These are phyloP conservation scores for Thalpophila matura DNA, from an alignment of 2,888 invertebrate species.

Conservation along the genomic window DNA sequence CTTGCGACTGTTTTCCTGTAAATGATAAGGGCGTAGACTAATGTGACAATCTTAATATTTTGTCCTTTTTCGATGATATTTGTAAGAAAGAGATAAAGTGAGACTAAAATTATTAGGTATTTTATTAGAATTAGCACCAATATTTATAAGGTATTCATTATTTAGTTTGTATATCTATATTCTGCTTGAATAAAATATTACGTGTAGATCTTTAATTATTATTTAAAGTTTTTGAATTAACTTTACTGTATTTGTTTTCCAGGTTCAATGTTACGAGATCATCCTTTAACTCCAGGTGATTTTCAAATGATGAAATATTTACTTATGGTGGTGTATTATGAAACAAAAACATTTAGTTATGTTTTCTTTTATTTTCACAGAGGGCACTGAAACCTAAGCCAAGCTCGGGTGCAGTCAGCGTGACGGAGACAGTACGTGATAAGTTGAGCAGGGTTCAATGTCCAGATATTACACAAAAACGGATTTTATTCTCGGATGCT, in stretches of 20 bases:
- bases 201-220: not conserved
- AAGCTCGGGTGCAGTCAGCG: constrained; percentile 65
- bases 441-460: constrained; percentile 85
- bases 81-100: too few species aligned
- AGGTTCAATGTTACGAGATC: constrained; percentile 90
- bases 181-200: constrained; percentile 15
- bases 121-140: too few species aligned
- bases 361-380: constrained; percentile 68
- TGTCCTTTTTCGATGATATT: too few species aligned
- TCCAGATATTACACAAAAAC: constrained; percentile 75
- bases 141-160: not conserved
- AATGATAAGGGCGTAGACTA: too few species aligned
- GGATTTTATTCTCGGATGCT: constrained; percentile 81
- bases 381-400: constrained; percentile 82
- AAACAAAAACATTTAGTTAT: not conserved
- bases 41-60: too few species aligned
- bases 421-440: constrained; percentile 77
- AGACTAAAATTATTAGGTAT: too few species aligned
- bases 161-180: not conserved
- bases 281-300: constrained; percentile 87
- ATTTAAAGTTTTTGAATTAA: constrained; percentile 7
- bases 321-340: not conserved
- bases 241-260: constrained; percentile 62
- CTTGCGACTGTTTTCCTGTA: too few species aligned
- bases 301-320: not conserved